Base-by-base conservation (phyloP, 2,797 vertebrate genomes). In the Parotocinclus haroldoi region DNA sequence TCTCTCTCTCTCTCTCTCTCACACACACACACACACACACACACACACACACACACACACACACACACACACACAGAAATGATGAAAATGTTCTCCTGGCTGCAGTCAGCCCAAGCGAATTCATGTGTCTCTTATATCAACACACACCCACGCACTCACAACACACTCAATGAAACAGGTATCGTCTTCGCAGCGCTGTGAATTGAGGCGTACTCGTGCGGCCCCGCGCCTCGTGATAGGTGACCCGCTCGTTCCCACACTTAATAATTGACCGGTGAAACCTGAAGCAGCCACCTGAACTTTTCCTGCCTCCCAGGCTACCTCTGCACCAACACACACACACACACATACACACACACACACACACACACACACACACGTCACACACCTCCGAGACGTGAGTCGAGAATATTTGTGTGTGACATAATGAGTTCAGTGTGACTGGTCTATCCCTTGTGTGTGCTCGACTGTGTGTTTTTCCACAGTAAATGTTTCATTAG, bases 401-500 rank as follows among this genome's bases (percentile, higher is more conserved):
- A 60, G 63, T 71, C 59, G 54, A 52, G 51, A 10, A 51, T 52
- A 40, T 64, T 60, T 58, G 51, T 50, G 71, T 63, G 69, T 76
- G 78, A 81, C 66, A 45, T 70, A 61, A 71, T 70, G 12, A 63
- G 37, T 39, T 53, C 37, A 10, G n/a, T 56, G 66, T 59, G 60
- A 61, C 73, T 68, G 14, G 55, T 40, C 14, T 9, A 37, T 57
- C 54, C 13, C 53, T 18, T 61, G 46, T 64, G 55, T 46, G n/a
- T 38, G 52, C 39, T 13, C n/a, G n/a, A 51, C 51, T 58, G 66
- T 49, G 37, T 68, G 54, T 63, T 74, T 76, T 81, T 78, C 77
- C 80, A 73, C 68, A 48, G 45, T 77, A 56, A 77, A 81, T 72
- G 71, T 79, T 82, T 81, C 52, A 81, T 77, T 45, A 71, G 74